Base-by-base conservation (phyloP, 1,140 invertebrate species). In the Drosophila biarmipes region DNA sequence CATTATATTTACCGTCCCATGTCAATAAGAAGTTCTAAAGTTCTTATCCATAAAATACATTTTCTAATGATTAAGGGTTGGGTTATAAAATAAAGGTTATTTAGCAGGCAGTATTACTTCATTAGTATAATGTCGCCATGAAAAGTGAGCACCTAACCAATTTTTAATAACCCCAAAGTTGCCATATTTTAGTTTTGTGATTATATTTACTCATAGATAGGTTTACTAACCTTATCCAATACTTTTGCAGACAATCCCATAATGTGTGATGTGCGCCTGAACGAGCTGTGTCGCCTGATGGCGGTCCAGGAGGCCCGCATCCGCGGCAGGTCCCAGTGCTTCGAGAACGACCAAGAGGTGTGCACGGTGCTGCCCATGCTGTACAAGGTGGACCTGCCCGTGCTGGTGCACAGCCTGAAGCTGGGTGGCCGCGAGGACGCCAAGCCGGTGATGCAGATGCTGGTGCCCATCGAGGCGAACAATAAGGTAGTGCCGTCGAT, bases 221-320 rank as follows among this genome's bases (percentile, higher is more conserved):
- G n/a, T 24, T 0, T 4, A 19, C 11, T 43, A 43, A 43, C 8
- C 14, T 48, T 4, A 15, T 15, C 19, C 1, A 4, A 29, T 15
- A 7, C 4, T 24, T n/a, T 12, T 48, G n/a, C 93, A 96, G 96
- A 96, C 91, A 96, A 96, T 92, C 95, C 96, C 46, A 95, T 96
- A 54, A 87, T 96, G 66, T 96, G 96, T 86, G 95, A 96, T 78
- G 94, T 94, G 27, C 93, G 93, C 11, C 87, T 96, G 31, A 94
- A 94, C 48, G 95, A 96, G 91, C 92, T 96, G 54, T 94, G 94
- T 40, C 94, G 94, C 0, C 92, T 94, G 46, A 93, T 96, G 92
- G 94, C 95, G 80, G 94, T 93, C 14, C 94, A 95, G 81, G 95
- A 96, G 75, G 94, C 95, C 0, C 94, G 95, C 53, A 93, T 96